Conservation (phyloP, 2,888 invertebrate species). For the Acleris cristana region DNA sequence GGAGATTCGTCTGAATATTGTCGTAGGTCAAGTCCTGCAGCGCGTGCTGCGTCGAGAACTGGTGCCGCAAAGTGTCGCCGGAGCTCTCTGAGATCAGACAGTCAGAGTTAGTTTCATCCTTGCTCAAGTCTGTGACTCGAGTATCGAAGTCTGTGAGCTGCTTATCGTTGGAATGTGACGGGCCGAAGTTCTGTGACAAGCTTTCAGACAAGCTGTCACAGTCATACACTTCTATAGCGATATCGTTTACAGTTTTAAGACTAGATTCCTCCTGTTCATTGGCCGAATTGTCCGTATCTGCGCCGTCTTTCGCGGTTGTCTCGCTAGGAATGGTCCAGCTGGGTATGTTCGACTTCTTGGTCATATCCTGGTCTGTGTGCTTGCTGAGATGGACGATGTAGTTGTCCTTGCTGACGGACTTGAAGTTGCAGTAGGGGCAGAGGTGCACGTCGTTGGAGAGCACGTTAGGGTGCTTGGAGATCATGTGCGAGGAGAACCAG, state of each 20-base stretch:
- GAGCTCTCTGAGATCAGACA: slow-evolving; percentile 71
- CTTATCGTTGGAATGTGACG: slow-evolving; percentile 51
- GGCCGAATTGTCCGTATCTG: slow-evolving; percentile 45
- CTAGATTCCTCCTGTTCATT: slow-evolving; percentile 55
- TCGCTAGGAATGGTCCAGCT: slow-evolving; percentile 77
- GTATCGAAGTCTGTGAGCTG: slow-evolving; percentile 56
- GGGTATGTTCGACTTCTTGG: slow-evolving; percentile 62
- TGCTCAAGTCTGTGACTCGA: slow-evolving; percentile 63
- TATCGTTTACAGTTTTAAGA: slow-evolving; percentile 60
- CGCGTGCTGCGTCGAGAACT: slow-evolving; percentile 60
- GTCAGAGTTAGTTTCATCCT: slow-evolving; percentile 72
- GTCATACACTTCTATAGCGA: slow-evolving; percentile 75
- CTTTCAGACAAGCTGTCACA: slow-evolving; percentile 73
- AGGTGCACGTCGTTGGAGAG: slow-evolving; percentile 85
- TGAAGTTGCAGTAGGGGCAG: slow-evolving; percentile 85
- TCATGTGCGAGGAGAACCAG: slow-evolving; percentile 90
- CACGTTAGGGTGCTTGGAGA: slow-evolving; percentile 89
- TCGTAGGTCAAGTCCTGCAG: slow-evolving; percentile 62
- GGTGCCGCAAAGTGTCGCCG: slow-evolving; percentile 65
- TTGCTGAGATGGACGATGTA: slow-evolving; percentile 81
- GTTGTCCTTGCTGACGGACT: slow-evolving; percentile 86
- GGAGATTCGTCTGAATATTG: slow-evolving; percentile 60
- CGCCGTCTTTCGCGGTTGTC: slow-evolving; percentile 49
- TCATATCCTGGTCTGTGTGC: slow-evolving; percentile 77
- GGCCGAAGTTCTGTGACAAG: slow-evolving; percentile 63